Conservation (phyloP, 92 coral and sea anemone species). For the Phymanthus crucifer region DNA sequence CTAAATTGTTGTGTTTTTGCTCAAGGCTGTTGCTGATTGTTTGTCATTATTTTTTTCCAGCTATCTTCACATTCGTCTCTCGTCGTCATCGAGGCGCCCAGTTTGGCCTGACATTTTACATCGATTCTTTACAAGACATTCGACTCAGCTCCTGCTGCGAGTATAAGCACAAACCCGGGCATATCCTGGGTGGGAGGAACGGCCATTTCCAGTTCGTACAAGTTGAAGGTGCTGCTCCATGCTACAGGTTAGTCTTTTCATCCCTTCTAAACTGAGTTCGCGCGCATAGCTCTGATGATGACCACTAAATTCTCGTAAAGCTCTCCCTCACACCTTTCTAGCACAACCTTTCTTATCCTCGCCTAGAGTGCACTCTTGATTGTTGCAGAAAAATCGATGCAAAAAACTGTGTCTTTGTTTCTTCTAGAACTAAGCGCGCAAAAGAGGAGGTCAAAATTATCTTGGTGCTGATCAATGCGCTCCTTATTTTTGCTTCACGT, state of each 20-base stretch:
- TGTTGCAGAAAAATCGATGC: too few relatives aligned
- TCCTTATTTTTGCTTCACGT: too few relatives aligned
- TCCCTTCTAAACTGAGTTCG: neutral
- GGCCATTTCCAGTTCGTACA: conserved; percentile 97
- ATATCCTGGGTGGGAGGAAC: conserved; percentile 86
- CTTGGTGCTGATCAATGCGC: too few relatives aligned
- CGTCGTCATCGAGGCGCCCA: conserved; percentile 98
- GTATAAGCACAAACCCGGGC: conserved; percentile 96
- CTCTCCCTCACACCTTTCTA: too few relatives aligned
- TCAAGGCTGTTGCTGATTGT: neutral
- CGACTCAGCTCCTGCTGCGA: conserved; percentile 96
- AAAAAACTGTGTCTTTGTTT: too few relatives aligned
- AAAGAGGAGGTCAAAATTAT: too few relatives aligned
- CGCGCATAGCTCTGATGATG: neutral
- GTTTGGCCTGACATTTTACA: conserved; percentile 96
- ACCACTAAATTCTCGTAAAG: neutral
- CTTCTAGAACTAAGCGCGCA: too few relatives aligned
- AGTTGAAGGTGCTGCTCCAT: conserved; percentile 99
- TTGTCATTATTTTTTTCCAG: conserved; percentile 37
- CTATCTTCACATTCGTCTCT: conserved; percentile 92
- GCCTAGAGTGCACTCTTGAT: too few relatives aligned
- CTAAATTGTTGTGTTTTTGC: too few relatives aligned
- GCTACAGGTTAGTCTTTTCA: conserved; percentile 68
- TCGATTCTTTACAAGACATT: conserved; percentile 95
- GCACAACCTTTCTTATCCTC: too few relatives aligned